These are phyloP conservation scores for Daubentonia madagascariensis DNA, from an alignment of 2,113 vertebrate genomes.

Conservation along the genomic window DNA sequence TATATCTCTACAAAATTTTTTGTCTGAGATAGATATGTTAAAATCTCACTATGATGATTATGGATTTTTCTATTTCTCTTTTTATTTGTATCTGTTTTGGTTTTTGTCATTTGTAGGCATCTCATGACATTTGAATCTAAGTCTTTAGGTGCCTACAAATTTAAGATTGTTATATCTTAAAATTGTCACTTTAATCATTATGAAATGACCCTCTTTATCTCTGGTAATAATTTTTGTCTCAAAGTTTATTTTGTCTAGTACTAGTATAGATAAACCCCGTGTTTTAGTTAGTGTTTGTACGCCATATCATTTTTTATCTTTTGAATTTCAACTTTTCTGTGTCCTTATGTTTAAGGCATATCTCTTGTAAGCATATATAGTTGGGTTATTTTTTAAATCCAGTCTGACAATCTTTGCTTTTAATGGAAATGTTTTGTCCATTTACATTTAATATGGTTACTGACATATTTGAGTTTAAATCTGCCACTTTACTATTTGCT, in stretches of 20 bases:
- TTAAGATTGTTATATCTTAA: not conserved
- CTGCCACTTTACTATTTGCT: not conserved
- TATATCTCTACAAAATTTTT: not conserved
- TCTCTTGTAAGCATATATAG: not conserved
- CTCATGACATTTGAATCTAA: not conserved
- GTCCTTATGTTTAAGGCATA: not conserved
- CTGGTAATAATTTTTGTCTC: not conserved
- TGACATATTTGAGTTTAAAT: conserved; percentile 3
- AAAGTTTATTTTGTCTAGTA: not conserved
- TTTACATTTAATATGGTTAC: not conserved
- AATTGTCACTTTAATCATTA: not conserved
- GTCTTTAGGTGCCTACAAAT: not conserved
- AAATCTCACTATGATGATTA: not conserved
- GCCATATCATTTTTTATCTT: not conserved
- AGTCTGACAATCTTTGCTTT: not conserved
- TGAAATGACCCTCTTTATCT: not conserved
- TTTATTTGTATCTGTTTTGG: not conserved
- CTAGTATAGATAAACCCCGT: not conserved
- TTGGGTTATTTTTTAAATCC: not conserved
- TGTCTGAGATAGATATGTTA: not conserved
- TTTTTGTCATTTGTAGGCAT: not conserved
- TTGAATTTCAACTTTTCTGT: not conserved
- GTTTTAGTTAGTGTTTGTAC: not conserved
- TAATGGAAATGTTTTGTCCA: not conserved
- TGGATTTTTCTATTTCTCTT: not conserved